Evolutionary conservation across 2,797 vertebrate genomes (phyloP).

Genomic region (Gobio occitaniae): DNA sequence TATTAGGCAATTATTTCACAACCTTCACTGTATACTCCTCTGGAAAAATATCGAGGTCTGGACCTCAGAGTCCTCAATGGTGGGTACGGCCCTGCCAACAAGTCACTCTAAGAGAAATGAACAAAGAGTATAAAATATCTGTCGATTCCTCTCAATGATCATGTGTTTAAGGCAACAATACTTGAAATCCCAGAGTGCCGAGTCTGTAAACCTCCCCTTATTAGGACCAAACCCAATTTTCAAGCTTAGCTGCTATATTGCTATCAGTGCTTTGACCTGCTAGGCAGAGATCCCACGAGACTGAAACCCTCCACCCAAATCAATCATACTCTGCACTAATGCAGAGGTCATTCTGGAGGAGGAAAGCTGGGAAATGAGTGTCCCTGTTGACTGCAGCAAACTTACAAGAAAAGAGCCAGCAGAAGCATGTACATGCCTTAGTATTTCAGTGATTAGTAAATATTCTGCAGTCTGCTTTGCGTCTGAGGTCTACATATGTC

Average conservation of each 20-base stretch:
- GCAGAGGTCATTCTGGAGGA: conserved; percentile 39
- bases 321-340: conserved; percentile 40
- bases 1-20: too few relatives aligned
- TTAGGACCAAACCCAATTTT: conserved; percentile 38
- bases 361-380: background rate
- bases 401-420: background rate
- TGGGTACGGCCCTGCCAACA: too few relatives aligned
- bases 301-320: conserved; percentile 29
- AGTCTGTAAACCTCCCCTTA: conserved; percentile 8
- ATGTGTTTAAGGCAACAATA: conserved; percentile 25
- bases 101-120: background rate
- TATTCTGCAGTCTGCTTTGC: background rate
- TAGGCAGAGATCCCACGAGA: conserved; percentile 23
- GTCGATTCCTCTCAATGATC: conserved; percentile 25
- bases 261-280: background rate
- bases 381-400: conserved; percentile 32
- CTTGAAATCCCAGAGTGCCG: conserved; percentile 22
- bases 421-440: background rate
- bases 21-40: too few relatives aligned
- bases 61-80: too few relatives aligned
- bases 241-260: background rate
- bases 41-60: too few relatives aligned
- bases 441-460: background rate
- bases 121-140: background rate
- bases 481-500: background rate